Percentiles rank a stretch among this genome's conserved stretches.
Evolutionary conservation across 2,888 invertebrate species (phyloP).

Genomic region (Poecilus cupreus): DNA sequence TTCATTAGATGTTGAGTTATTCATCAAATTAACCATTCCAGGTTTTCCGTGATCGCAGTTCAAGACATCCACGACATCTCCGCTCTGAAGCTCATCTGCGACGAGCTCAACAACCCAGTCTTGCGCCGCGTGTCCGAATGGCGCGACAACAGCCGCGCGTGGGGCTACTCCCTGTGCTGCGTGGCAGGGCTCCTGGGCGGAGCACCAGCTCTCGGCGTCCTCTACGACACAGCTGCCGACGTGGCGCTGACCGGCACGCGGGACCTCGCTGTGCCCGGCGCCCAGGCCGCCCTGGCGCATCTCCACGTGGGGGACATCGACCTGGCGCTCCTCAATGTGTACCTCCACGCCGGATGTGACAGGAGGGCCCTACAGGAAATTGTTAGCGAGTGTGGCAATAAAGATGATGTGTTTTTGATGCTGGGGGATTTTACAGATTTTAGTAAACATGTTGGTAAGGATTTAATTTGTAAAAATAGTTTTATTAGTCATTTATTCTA

Average conservation of each 20-base stretch:
- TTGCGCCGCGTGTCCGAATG: conserved; percentile 80
- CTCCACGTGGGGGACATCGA: conserved; percentile 75
- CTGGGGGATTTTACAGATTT: conserved; percentile 69
- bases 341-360: conserved; percentile 58
- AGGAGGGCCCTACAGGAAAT: conserved; percentile 6
- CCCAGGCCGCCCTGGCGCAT: conserved; percentile 70
- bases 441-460: conserved; percentile 64
- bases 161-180: conserved; percentile 75
- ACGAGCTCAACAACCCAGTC: conserved; percentile 80
- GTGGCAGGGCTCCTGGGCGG: conserved; percentile 61
- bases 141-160: conserved; percentile 79
- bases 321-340: conserved; percentile 73
- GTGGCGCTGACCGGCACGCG: conserved; percentile 35
- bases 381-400: conserved; percentile 56
- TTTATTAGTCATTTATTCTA: neutral
- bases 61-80: conserved; percentile 83
- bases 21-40: conserved; percentile 71
- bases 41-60: conserved; percentile 83
- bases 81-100: conserved; percentile 81
- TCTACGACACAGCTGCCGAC: conserved; percentile 70
- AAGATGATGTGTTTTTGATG: conserved; percentile 67
- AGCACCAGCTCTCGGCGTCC: conserved; percentile 70
- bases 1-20: too few species aligned
- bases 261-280: conserved; percentile 62
- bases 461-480: neutral